Conservation (phyloP, 1,140 invertebrate genomes). For the Micrasema minimum region DNA sequence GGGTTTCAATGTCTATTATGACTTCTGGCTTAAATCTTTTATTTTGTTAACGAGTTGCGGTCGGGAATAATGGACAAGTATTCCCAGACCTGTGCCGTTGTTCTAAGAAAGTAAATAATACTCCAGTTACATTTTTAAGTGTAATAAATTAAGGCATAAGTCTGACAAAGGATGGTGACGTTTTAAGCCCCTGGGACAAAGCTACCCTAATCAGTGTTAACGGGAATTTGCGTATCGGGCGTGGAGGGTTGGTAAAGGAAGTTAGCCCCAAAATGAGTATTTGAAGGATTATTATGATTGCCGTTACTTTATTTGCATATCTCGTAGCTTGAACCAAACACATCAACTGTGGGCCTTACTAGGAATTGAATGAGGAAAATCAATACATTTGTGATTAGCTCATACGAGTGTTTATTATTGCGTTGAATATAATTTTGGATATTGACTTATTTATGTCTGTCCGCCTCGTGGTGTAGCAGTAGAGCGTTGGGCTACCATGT, state of each 20-base stretch:
- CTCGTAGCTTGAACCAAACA: too few species aligned
- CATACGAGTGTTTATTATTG: too few species aligned
- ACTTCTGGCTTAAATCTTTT: conserved; percentile 49
- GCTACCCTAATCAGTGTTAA: conserved; percentile 7
- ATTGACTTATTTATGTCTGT: too few species aligned
- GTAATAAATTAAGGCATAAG: conserved; percentile 46
- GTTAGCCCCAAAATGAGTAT: neutral
- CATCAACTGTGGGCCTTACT: too few species aligned
- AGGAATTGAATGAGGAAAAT: too few species aligned
- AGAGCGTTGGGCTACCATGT: too few species aligned
- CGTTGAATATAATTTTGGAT: too few species aligned
- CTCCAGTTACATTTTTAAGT: conserved; percentile 45
- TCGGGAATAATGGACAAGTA: conserved; percentile 29
- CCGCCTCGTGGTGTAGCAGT: too few species aligned
- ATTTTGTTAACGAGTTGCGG: conserved; percentile 48
- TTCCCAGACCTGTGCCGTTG: conserved; percentile 25
- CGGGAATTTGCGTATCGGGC: conserved; percentile 30
- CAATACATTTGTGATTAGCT: too few species aligned
- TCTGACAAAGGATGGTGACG: conserved; percentile 30
- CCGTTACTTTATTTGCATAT: too few species aligned
- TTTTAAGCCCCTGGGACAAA: conserved; percentile 46
- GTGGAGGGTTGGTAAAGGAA: conserved; percentile 1
- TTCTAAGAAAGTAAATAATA: conserved; percentile 48
- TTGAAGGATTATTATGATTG: neutral
- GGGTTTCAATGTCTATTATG: conserved; percentile 49